Percentiles rank a stretch among this genome's conserved stretches.
Conservation (phyloP, 2,797 vertebrate species). For the Acanthurus leucopareius region DNA sequence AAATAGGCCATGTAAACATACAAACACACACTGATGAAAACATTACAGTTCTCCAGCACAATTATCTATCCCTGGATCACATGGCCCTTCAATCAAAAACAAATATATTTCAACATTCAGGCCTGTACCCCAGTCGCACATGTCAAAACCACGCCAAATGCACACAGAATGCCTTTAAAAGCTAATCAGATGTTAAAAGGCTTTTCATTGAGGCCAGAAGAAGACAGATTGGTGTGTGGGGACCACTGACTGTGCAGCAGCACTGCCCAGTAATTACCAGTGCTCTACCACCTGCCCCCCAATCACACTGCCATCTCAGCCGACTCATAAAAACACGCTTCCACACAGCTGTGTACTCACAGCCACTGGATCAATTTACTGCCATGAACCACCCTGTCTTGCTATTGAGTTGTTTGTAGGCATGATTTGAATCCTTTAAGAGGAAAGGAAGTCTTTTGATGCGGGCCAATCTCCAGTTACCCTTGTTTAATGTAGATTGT, state of each 20-base stretch:
- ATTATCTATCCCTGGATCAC: slow-evolving; percentile 46
- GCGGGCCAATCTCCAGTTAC: neutral
- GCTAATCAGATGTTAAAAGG: slow-evolving; percentile 81
- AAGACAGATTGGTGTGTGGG: slow-evolving; percentile 79
- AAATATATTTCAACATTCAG: neutral
- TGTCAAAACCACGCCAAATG: slow-evolving; percentile 36
- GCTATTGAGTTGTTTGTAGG: neutral
- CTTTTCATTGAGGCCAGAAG: slow-evolving; percentile 78
- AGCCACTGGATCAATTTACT: neutral
- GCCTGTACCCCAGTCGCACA: neutral
- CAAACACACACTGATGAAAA: slow-evolving; percentile 25
- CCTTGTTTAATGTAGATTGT: neutral
- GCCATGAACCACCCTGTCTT: neutral
- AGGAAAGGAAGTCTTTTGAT: neutral
- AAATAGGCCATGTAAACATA: slow-evolving; percentile 35
- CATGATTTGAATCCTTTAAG: neutral
- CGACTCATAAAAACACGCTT: slow-evolving; percentile 53
- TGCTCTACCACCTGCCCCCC: slow-evolving; percentile 80
- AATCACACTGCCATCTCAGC: slow-evolving; percentile 21
- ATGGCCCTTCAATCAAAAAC: slow-evolving; percentile 20
- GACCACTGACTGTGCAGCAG: slow-evolving; percentile 73
- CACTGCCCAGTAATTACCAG: slow-evolving; percentile 64
- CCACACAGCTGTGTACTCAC: slow-evolving; percentile 54
- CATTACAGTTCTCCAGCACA: slow-evolving; percentile 17
- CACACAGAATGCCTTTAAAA: slow-evolving; percentile 57